phyloP scores from a whole-genome alignment of 2,797 vertebrate species.

The Taenioides sp. region DNA sequence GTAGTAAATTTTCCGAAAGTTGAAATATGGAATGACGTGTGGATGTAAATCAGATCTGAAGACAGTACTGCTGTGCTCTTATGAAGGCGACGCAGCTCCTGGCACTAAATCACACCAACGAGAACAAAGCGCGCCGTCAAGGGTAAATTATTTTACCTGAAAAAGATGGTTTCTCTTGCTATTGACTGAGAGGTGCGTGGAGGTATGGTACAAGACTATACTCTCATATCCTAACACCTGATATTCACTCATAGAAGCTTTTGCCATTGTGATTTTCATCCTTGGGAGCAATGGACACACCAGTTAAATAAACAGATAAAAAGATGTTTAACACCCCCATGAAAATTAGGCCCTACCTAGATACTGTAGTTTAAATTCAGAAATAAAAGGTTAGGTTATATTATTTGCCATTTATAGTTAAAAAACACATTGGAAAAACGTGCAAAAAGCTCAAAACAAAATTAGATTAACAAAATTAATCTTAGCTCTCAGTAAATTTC shows the following conservation, averaged over 20 bases:
- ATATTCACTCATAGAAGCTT: not conserved
- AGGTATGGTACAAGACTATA: not conserved
- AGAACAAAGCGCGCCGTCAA: not conserved
- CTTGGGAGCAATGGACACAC: not conserved
- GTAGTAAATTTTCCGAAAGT: constrained; percentile 4
- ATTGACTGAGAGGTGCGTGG: not conserved
- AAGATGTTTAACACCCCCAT: too few relatives aligned
- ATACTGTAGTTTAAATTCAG: not conserved
- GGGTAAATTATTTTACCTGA: constrained; percentile 8
- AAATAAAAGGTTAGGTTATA: not conserved
- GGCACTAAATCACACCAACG: constrained; percentile 9
- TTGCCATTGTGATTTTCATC: not conserved
- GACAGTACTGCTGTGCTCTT: not conserved
- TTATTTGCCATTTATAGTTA: too few relatives aligned
- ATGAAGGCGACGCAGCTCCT: not conserved
- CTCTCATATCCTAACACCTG: not conserved
- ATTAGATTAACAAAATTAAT: too few relatives aligned
- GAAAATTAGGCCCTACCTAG: too few relatives aligned
- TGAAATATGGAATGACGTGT: constrained; percentile 8
- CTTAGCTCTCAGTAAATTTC: too few relatives aligned
- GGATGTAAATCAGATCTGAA: constrained; percentile 12
- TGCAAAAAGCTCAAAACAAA: too few relatives aligned
- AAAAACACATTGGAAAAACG: too few relatives aligned
- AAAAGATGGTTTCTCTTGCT: not conserved
- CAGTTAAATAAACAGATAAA: not conserved